Conservation (phyloP, 2,888 invertebrate genomes). For the Molorchus minor region DNA sequence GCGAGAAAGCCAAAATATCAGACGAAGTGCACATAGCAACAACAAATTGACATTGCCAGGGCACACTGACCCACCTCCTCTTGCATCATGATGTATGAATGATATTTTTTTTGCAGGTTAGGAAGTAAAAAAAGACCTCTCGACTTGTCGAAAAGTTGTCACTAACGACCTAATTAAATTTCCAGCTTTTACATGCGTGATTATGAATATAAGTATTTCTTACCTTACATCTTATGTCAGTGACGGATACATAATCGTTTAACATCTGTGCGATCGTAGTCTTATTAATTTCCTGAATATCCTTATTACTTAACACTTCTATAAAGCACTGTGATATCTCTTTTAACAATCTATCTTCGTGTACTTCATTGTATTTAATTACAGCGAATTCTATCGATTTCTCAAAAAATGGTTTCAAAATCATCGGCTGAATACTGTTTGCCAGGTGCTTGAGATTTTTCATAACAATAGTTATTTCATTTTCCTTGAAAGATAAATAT, state of each 20-base stretch:
- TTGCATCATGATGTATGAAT: no score
- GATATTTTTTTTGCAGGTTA: no score
- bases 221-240: conserved; percentile 40
- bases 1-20: no score
- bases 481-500: conserved; percentile 64
- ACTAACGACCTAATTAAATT: no score
- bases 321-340: conserved; percentile 54
- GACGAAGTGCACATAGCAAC: no score
- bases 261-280: conserved; percentile 56
- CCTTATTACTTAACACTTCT: conserved; percentile 63
- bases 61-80: no score
- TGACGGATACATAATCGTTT: conserved; percentile 38
- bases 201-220: no score
- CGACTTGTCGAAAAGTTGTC: no score
- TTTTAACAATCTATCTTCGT: conserved; percentile 40
- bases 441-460: conserved; percentile 67
- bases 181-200: no score
- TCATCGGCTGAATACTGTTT: conserved; percentile 68
- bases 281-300: conserved; percentile 70
- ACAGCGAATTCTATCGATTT: conserved; percentile 63
- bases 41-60: no score
- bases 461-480: conserved; percentile 64
- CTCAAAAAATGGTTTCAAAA: conserved; percentile 67
- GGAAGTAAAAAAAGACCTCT: no score
- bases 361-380: conserved; percentile 45